Evolutionary conservation across 30 jellyfish, hydroid and myxozoan species (phyloP).

Genomic region (Pelagia noctiluca): DNA sequence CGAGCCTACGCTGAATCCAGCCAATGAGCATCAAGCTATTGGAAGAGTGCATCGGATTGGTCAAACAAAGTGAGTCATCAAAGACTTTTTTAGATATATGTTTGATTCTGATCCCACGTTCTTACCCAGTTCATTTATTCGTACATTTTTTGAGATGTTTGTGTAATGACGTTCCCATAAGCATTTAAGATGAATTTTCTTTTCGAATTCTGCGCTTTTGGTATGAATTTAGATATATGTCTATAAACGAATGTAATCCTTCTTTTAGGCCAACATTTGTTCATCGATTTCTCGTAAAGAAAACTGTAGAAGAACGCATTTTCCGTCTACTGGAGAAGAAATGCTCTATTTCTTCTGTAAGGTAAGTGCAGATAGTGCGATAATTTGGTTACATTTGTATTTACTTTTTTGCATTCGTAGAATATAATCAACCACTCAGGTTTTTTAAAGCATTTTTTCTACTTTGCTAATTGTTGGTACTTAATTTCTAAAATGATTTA

Average conservation of each 20-base stretch:
- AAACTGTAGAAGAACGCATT: conserved; percentile 89
- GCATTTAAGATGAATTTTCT: not conserved
- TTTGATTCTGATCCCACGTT: not conserved
- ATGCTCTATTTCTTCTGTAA: conserved; percentile 11
- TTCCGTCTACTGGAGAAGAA: conserved; percentile 52
- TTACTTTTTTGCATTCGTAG: too few relatives aligned
- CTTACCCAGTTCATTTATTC: not conserved
- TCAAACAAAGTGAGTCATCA: conserved; percentile 78
- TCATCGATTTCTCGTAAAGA: conserved; percentile 85
- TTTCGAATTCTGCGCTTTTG: not conserved
- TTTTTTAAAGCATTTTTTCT: too few relatives aligned
- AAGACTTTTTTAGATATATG: not conserved
- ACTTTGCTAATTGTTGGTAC: too few relatives aligned
- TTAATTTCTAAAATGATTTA: too few relatives aligned
- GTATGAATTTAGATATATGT: not conserved
- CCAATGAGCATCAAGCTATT: conserved; percentile 92
- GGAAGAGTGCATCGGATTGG: conserved; percentile 98
- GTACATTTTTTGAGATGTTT: not conserved
- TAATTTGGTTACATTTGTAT: too few relatives aligned
- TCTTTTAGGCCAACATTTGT: conserved; percentile 83
- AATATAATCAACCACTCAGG: too few relatives aligned
- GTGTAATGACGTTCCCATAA: not conserved
- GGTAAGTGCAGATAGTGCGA: too few relatives aligned
- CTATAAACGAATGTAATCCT: not conserved
- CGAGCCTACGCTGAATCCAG: conserved; percentile 91